Base-by-base conservation (phyloP, 2,113 vertebrate genomes). In the Micromys minutus region DNA sequence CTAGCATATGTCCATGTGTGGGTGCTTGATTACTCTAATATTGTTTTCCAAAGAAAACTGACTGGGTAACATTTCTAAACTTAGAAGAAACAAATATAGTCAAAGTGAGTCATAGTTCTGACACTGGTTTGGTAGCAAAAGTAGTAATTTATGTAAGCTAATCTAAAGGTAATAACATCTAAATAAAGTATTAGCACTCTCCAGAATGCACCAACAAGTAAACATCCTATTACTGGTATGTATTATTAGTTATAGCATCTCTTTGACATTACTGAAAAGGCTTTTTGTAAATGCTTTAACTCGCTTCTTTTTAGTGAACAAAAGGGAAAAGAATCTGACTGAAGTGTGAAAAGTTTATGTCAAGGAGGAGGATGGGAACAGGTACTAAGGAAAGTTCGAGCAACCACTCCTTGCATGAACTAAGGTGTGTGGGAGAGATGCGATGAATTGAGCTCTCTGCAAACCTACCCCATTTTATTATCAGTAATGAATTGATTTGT, bases 31-130 rank as follows among this genome's bases (percentile, higher is more conserved):
- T 92, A 81, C 29, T 90, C 26, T 65, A 71, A 52, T 81, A 59
- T 45, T 79, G 31, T 63, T 80, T 92, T 92, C 85, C 57, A 87
- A 79, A 90, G 80, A 93, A 93, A 94, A 90, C 42, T 71, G 87
- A 87, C 65, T 97, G 91, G 52, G 71, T 93, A 95, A 81, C 50
- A 39, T 84, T 55, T 94, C 85, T 39, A 96, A 87, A 95, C 71
- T 92, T 83, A 93, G 92, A 93, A 95, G 94, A 95, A 94, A 91
- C 59, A 83, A 94, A 97, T 93, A 90, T 39, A 95, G 84, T 91
- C 92, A 96, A 95, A 88, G 63, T 97, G 95, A 97, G 84, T 97
- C 87, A 95, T 29, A 72, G n/a, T 24, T 87, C 47, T 89, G 74
- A 93, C 65, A 94, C 34, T 83, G 39, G 52, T 72, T 94, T 92